Evolutionary conservation across 2,113 vertebrate species (phyloP).

Genomic region (Lepisosteus osseus): DNA sequence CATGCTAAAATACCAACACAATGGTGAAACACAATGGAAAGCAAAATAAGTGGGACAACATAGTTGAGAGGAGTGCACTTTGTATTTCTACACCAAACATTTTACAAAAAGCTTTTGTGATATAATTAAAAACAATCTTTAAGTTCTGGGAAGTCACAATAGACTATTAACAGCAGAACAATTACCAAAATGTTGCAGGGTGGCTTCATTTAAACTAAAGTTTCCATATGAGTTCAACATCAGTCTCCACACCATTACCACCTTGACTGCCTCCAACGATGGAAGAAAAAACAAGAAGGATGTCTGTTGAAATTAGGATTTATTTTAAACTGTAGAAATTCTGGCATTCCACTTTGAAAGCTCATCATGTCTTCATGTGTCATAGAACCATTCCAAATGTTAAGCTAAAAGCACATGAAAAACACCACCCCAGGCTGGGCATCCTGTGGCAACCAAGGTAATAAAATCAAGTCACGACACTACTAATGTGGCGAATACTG

Average conservation of each 20-base stretch:
- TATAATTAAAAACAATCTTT: too few relatives aligned
- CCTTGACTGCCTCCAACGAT: not conserved
- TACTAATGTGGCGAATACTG: too few relatives aligned
- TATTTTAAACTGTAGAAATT: constrained; percentile 33
- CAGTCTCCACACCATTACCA: not conserved
- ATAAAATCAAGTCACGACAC: constrained; percentile 22
- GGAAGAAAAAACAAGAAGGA: not conserved
- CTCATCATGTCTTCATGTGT: constrained; percentile 41
- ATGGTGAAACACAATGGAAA: too few relatives aligned
- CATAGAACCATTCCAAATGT: constrained; percentile 47
- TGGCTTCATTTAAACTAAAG: too few relatives aligned
- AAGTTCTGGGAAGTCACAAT: too few relatives aligned
- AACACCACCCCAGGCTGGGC: constrained; percentile 12
- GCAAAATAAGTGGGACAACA: too few relatives aligned
- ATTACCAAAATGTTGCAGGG: too few relatives aligned
- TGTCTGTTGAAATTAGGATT: constrained; percentile 32
- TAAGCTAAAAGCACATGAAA: constrained; percentile 40
- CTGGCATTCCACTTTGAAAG: constrained; percentile 38
- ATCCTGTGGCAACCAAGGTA: constrained; percentile 10
- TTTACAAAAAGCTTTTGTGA: too few relatives aligned
- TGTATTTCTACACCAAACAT: too few relatives aligned
- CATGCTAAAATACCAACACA: too few relatives aligned
- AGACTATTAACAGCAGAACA: too few relatives aligned
- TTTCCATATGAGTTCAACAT: not conserved
- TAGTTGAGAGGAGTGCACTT: too few relatives aligned